phyloP scores from a whole-genome alignment of 2,797 vertebrate genomes.

The Rhabdophis nuchalis region DNA sequence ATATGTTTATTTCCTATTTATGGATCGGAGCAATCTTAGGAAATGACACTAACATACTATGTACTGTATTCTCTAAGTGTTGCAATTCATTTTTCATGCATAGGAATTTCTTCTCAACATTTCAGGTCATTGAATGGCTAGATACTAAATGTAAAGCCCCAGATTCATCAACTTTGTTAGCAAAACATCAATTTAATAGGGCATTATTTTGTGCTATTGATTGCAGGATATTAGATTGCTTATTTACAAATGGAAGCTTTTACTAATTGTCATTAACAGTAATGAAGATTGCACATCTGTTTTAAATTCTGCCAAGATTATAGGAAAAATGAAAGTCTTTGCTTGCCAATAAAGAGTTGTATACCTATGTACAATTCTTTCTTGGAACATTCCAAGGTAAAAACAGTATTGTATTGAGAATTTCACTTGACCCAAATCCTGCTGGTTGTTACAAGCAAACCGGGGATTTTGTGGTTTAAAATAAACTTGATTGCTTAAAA shows the following conservation, averaged over 20 bases:
- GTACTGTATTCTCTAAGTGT: not conserved
- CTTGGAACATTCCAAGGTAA: not conserved
- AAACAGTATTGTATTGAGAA: not conserved
- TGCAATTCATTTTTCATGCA: not conserved
- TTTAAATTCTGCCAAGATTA: constrained; percentile 1
- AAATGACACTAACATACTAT: not conserved
- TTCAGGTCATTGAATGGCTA: not conserved
- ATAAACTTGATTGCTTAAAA: not conserved
- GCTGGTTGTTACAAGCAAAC: not conserved
- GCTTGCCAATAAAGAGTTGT: not conserved
- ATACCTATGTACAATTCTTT: not conserved
- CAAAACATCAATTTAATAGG: not conserved
- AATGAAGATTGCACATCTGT: constrained; percentile 14
- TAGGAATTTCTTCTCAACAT: not conserved
- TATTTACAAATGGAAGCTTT: not conserved
- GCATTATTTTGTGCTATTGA: not conserved
- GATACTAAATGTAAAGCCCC: not conserved
- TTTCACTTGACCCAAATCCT: not conserved
- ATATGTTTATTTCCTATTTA: not conserved
- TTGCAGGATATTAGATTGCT: not conserved
- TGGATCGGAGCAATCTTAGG: not conserved
- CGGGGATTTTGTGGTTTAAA: not conserved
- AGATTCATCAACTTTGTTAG: not conserved
- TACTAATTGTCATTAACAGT: not conserved
- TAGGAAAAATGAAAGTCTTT: not conserved